A percentile compares a stretch with the other conserved stretches of the same genome.
These are phyloP conservation scores for Crotalus horridus DNA, from an alignment of 2,113 vertebrate species.

Conservation along the genomic window DNA sequence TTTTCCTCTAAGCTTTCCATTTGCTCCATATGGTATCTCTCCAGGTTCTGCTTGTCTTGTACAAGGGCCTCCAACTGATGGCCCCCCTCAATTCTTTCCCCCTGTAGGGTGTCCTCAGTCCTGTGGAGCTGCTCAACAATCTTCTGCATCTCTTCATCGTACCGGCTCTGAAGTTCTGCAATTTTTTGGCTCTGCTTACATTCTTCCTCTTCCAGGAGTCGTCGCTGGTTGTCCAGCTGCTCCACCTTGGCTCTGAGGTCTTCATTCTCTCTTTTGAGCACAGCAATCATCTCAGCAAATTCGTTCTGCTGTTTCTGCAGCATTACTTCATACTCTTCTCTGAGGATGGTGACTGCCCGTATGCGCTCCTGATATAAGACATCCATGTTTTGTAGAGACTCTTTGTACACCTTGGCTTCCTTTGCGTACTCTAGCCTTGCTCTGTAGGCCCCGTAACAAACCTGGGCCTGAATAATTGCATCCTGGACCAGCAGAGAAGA, in stretches of 20 bases:
- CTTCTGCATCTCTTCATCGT: conserved; percentile 73
- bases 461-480: conserved; percentile 87
- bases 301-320: conserved; percentile 78
- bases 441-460: conserved; percentile 85
- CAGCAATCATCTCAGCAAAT: conserved; percentile 72
- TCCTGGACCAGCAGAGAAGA: conserved; percentile 84
- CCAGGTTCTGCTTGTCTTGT: conserved; percentile 76
- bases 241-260: conserved; percentile 75
- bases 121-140: conserved; percentile 71
- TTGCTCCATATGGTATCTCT: conserved; percentile 75
- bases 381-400: conserved; percentile 74
- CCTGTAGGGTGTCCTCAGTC: conserved; percentile 75
- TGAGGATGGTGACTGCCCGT: conserved; percentile 70
- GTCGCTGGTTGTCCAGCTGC: conserved; percentile 72
- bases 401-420: conserved; percentile 76
- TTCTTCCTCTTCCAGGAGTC: conserved; percentile 72
- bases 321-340: conserved; percentile 79
- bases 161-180: conserved; percentile 72
- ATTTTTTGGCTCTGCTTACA: conserved; percentile 69
- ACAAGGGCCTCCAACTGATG: conserved; percentile 74
- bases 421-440: conserved; percentile 78
- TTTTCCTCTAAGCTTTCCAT: conserved; percentile 81
- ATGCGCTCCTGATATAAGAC: conserved; percentile 77
- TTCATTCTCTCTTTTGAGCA: conserved; percentile 80
- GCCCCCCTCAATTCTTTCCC: conserved; percentile 70